A percentile compares a stretch with the other conserved stretches of the same genome.
Evolutionary conservation across 2,113 vertebrate species (phyloP).

Genomic region (Chionomys nivalis): DNA sequence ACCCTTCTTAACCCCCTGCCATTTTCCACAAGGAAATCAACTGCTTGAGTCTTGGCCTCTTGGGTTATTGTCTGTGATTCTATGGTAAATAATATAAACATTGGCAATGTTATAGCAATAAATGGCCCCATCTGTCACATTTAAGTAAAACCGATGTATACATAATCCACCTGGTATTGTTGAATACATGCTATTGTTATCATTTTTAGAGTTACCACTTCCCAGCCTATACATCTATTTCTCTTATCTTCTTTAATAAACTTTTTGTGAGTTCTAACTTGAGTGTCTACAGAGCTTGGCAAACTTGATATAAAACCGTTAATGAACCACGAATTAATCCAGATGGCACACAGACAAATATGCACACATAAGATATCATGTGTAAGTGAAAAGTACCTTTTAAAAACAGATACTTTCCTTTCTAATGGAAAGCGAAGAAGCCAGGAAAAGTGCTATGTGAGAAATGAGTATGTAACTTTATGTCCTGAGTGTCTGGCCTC

Average conservation of each 20-base stretch:
- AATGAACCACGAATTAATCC: background rate
- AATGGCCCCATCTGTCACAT: background rate
- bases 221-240: background rate
- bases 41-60: background rate
- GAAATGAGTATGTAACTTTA: conserved; percentile 26
- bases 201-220: background rate
- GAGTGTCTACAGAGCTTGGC: background rate
- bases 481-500: background rate
- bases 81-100: background rate
- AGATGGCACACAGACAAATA: background rate
- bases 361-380: too few species aligned
- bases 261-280: background rate
- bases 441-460: background rate
- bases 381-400: background rate
- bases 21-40: background rate
- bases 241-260: background rate
- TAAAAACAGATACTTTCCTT: background rate
- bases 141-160: background rate
- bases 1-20: background rate
- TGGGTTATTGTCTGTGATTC: background rate
- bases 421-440: conserved; percentile 2
- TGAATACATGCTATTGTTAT: background rate
- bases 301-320: conserved; percentile 43
- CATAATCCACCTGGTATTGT: background rate
- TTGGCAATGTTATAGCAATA: background rate